Conservation (phyloP, 2,113 vertebrate species). For the Chinchilla lanigera region DNA sequence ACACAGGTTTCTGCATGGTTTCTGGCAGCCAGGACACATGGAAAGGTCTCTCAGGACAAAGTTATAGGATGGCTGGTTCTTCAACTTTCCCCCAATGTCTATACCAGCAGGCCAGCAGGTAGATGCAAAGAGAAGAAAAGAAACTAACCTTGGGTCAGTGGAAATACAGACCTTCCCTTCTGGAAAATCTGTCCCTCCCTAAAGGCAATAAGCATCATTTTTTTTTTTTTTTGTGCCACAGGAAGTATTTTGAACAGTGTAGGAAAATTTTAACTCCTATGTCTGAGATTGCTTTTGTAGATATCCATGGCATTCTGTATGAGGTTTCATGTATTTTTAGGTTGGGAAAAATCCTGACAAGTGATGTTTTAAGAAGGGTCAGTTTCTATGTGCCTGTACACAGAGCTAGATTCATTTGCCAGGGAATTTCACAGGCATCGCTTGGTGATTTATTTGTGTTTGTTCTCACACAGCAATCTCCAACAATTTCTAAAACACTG, state of each 20-base stretch:
- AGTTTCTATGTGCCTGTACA: neutral
- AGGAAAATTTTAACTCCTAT: constrained; percentile 36
- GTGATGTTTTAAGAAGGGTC: neutral
- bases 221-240: neutral
- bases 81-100: neutral
- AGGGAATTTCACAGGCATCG: neutral
- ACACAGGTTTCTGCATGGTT: neutral
- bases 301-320: neutral
- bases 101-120: neutral
- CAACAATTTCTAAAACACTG: constrained; percentile 51
- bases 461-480: neutral
- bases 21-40: neutral
- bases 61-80: neutral
- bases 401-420: neutral
- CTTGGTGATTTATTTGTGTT: constrained; percentile 39
- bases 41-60: neutral
- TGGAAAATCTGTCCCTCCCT: neutral
- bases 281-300: constrained; percentile 6
- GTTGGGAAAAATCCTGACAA: constrained; percentile 22
- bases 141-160: neutral
- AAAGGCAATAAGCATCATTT: neutral
- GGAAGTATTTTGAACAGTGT: neutral
- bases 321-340: constrained; percentile 20
- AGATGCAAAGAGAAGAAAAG: constrained; percentile 11
- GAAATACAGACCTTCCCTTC: neutral